A percentile compares a stretch with the other conserved stretches of the same genome.
Conservation (phyloP, 2,888 invertebrate genomes). For the Cabera pusaria region DNA sequence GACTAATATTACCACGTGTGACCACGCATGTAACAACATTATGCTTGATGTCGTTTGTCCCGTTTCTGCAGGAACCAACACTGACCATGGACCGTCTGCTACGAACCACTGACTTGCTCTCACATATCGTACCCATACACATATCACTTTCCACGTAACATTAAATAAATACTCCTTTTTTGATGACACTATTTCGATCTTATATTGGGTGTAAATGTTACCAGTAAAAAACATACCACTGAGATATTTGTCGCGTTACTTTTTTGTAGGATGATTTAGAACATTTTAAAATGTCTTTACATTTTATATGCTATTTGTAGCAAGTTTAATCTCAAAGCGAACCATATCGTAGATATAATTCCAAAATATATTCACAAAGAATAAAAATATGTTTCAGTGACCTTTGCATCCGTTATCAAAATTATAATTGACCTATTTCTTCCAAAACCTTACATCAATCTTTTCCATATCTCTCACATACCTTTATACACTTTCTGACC, state of each 20-base stretch:
- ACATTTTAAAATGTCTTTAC: no score
- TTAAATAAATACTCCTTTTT: no score
- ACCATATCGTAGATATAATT: no score
- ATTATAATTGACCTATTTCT: no score
- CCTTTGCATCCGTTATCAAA: neutral
- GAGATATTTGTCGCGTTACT: no score
- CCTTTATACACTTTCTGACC: slow-evolving; percentile 2
- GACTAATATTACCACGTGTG: slow-evolving; percentile 63
- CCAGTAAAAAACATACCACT: neutral
- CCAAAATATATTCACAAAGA: no score
- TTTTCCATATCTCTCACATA: neutral
- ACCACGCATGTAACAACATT: slow-evolving; percentile 70
- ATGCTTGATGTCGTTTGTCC: slow-evolving; percentile 76
- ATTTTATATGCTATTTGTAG: no score
- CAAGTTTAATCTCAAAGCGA: no score
- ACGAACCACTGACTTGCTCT: slow-evolving; percentile 60
- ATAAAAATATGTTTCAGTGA: no score
- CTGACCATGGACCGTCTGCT: slow-evolving; percentile 69
- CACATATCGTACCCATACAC: slow-evolving; percentile 30
- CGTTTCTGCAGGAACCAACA: slow-evolving; percentile 78
- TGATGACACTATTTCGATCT: no score
- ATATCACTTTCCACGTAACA: slow-evolving; percentile 10
- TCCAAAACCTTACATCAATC: no score
- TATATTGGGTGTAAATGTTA: slow-evolving; percentile 1
- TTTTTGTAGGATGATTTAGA: no score